phyloP scores from a whole-genome alignment of 2,113 vertebrate genomes.

The Camarhynchus parvulus region DNA sequence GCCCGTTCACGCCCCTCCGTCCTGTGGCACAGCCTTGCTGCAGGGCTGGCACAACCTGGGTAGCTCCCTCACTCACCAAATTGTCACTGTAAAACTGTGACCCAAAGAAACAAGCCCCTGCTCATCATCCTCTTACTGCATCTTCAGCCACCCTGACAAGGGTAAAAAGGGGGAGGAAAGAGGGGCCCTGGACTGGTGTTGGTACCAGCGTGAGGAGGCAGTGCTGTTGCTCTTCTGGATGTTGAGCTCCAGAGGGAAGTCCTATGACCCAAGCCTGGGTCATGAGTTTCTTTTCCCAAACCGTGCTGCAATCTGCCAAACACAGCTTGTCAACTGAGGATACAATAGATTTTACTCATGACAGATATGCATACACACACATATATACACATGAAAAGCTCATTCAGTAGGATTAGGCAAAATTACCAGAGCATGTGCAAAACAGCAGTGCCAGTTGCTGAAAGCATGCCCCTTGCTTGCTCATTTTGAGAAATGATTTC shows the following conservation, averaged over 20 bases:
- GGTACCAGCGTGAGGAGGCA: neutral
- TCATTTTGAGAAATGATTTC: neutral
- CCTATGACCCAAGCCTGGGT: neutral
- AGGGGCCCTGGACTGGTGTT: fast-evolving
- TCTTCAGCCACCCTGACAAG: neutral
- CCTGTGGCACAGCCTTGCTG: neutral
- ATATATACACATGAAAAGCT: neutral
- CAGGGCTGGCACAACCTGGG: neutral
- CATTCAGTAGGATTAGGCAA: neutral
- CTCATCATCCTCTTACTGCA: neutral
- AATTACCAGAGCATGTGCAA: neutral
- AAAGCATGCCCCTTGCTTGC: neutral
- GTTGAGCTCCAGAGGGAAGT: neutral
- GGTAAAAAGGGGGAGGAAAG: neutral
- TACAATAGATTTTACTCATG: neutral
- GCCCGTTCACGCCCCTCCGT: neutral
- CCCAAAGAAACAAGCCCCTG: neutral
- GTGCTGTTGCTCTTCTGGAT: neutral
- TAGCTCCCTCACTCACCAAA: fast-evolving
- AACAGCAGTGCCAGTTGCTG: neutral
- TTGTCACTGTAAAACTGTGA: neutral
- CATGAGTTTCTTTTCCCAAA: neutral
- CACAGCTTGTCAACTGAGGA: neutral
- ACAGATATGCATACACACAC: neutral
- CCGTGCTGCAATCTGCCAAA: neutral